Conservation (phyloP, 2,888 invertebrate species). For the Tetragnatha montana region DNA sequence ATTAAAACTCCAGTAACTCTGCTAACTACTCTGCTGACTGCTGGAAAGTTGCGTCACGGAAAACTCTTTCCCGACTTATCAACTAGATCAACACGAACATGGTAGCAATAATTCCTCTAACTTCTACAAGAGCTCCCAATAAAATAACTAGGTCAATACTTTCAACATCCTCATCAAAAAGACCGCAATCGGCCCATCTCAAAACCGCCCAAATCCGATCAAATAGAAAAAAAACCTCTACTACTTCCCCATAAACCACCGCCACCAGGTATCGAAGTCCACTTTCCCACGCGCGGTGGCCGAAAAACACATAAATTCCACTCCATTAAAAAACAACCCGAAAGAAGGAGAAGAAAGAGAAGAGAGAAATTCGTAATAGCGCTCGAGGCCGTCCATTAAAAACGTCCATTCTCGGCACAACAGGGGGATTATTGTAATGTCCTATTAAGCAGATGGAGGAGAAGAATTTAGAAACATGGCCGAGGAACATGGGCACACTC, state of each 20-base stretch:
- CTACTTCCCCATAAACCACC: constrained; percentile 59
- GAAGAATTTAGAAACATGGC: constrained; percentile 66
- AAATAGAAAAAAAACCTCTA: background rate
- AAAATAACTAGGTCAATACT: background rate
- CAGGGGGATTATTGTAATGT: constrained; percentile 68
- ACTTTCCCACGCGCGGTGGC: constrained; percentile 52
- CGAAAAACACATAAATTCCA: constrained; percentile 53
- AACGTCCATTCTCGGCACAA: constrained; percentile 47
- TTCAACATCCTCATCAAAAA: background rate
- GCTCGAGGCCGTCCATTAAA: constrained; percentile 57
- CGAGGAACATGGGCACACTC: constrained; percentile 67
- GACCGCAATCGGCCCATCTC: background rate
- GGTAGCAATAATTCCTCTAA: too few species aligned
- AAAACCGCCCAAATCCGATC: background rate
- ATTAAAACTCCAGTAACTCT: too few species aligned
- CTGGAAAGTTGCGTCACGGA: too few species aligned
- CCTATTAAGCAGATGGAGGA: constrained; percentile 48
- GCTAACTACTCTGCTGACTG: too few species aligned
- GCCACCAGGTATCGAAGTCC: constrained; percentile 23
- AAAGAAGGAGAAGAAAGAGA: constrained; percentile 31
- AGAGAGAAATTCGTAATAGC: constrained; percentile 20
- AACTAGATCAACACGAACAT: too few species aligned
- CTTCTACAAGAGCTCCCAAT: too few species aligned
- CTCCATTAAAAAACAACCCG: constrained; percentile 45
- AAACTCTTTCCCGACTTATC: too few species aligned